phyloP scores from a whole-genome alignment of 1,140 invertebrate species.

The Drosophila elegans region DNA sequence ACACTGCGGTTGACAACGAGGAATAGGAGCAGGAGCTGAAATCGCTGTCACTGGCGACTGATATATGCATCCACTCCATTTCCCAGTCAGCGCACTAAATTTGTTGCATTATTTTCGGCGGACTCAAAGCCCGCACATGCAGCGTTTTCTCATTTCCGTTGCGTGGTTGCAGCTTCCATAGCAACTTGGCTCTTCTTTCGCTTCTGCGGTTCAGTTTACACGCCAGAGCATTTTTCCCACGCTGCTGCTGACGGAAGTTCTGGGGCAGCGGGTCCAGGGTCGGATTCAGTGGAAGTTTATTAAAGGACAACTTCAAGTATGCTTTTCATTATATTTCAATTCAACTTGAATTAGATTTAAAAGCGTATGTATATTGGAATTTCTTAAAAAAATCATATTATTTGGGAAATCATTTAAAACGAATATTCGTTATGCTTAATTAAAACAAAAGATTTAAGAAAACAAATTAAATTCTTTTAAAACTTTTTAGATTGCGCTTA shows the following conservation, averaged over 20 bases:
- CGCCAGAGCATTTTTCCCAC: conserved; percentile 50
- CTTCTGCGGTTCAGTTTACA: conserved; percentile 72
- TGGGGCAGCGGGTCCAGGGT: conserved; percentile 4
- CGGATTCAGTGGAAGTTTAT: not conserved
- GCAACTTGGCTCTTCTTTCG: conserved; percentile 27
- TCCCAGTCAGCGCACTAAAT: conserved; percentile 41
- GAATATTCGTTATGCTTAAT: too few relatives aligned
- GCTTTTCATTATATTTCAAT: too few relatives aligned
- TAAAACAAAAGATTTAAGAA: too few relatives aligned
- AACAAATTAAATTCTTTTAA: too few relatives aligned
- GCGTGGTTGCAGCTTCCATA: conserved; percentile 34
- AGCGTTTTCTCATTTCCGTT: conserved; percentile 74
- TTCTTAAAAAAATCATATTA: too few relatives aligned
- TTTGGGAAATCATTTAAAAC: too few relatives aligned
- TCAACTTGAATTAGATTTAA: too few relatives aligned
- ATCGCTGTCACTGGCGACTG: conserved; percentile 38
- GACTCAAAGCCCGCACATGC: conserved; percentile 37
- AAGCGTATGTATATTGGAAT: too few relatives aligned
- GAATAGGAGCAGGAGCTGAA: conserved; percentile 31
- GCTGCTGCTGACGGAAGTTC: conserved; percentile 4
- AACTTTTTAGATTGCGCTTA: too few relatives aligned
- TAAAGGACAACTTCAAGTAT: too few relatives aligned
- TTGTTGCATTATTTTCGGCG: conserved; percentile 65
- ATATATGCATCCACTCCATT: conserved; percentile 30
- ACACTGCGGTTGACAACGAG: conserved; percentile 43